Evolutionary conservation across 2,888 invertebrate genomes (phyloP).

Genomic region (Perithous albicinctus): DNA sequence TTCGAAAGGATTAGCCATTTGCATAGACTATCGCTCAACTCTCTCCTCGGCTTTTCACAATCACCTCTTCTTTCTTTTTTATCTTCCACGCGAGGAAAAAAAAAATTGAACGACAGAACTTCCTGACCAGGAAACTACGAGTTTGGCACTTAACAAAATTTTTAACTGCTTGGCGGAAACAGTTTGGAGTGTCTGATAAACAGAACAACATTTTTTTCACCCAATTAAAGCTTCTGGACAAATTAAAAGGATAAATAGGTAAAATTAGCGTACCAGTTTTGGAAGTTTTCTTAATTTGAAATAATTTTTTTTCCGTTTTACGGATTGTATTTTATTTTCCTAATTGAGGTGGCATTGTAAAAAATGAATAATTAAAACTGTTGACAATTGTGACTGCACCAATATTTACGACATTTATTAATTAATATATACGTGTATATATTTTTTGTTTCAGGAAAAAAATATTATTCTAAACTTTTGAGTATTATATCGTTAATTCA

Average conservation of each 20-base stretch:
- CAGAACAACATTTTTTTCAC: not conserved
- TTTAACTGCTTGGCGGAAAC: not conserved
- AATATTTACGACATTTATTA: not conserved
- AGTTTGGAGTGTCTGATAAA: not conserved
- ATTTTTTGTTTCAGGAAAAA: not conserved
- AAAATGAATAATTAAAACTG: not conserved
- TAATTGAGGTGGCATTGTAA: too few relatives aligned
- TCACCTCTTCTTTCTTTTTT: constrained; percentile 24
- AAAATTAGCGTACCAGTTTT: too few relatives aligned
- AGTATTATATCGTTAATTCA: not conserved
- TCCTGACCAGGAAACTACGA: not conserved
- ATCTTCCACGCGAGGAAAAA: not conserved
- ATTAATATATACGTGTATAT: too few relatives aligned
- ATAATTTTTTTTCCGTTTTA: too few relatives aligned
- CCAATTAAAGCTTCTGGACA: not conserved
- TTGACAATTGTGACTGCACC: not conserved
- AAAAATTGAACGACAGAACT: not conserved
- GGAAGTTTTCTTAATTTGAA: too few relatives aligned
- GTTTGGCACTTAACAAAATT: not conserved
- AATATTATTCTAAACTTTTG: not conserved
- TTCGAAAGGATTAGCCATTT: constrained; percentile 84
- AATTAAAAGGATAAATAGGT: not conserved
- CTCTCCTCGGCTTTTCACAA: constrained; percentile 42
- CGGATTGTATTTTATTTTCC: too few relatives aligned
- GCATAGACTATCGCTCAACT: constrained; percentile 83